Evolutionary conservation across 2,113 vertebrate genomes (phyloP), one percentile per base, ranked within the genome.

Genomic region (Pteruthius melanotis): DNA sequence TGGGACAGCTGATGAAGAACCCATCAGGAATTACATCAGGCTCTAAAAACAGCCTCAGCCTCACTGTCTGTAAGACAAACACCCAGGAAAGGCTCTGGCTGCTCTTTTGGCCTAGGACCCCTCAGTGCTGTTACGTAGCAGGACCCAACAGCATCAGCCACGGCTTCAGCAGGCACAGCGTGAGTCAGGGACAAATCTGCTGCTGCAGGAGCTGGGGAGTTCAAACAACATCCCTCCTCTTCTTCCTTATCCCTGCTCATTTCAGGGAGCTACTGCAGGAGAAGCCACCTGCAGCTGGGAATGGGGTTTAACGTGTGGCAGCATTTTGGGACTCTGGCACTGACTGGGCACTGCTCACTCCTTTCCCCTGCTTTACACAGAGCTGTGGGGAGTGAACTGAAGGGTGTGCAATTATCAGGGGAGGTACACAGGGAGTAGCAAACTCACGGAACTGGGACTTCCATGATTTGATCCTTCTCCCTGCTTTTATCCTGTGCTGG

Each of bases 291-390:
- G 93, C 97, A 39, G 45, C 69, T 68, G 90, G 98, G 85, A 97
- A 91, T 31, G 35, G 91, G 93, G 82, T 94, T 40, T 98, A 96
- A 35, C 31, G 37, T 8, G 52, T 91, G 3, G 65, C 87, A 53
- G 88, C 95, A 50, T 98, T 97, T 57, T 91, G 98, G 40, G 72
- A 70, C 23, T 94, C 95, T 63, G 88, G 76, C 40, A 65, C 96
- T 65, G 84, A 97, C 22, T 80, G 97, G 13, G 75, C 98, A 10
- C 87, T 96, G 6, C 52, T 28, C 26, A 10, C 53, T 33, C 18
- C 75, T 96, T 74, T 98, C 98, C 61, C 98, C 97, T 16, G 92
- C 69, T 47, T 97, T 97, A 81, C 98, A 97, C 97, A 95, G 98
- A 31, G 39, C 61, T 26, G 74, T 90, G 47, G 96, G 82, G 19